Percentiles rank a stretch among this genome's conserved stretches.
Evolutionary conservation across 2,888 invertebrate genomes (phyloP).

Genomic region (Habroteleia sp.): DNA sequence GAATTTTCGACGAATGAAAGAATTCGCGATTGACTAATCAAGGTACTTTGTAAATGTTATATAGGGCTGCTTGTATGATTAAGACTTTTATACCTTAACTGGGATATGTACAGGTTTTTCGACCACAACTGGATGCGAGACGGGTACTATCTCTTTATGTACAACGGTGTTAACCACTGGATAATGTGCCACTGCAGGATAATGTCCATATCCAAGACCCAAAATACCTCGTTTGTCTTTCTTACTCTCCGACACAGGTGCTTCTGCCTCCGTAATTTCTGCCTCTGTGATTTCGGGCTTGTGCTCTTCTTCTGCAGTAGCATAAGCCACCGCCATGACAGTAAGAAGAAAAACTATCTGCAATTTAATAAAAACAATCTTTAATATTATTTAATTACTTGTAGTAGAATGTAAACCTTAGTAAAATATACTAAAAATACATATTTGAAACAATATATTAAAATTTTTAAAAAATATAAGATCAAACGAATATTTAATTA

Average conservation of each 20-base stretch:
- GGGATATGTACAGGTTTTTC: slow-evolving; percentile 82
- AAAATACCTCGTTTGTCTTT: slow-evolving; percentile 80
- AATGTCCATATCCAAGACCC: slow-evolving; percentile 75
- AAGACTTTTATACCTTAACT: slow-evolving; percentile 73
- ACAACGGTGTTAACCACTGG: slow-evolving; percentile 77
- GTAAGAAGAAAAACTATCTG: slow-evolving; percentile 78
- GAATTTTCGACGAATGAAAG: too few species aligned
- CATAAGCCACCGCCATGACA: slow-evolving; percentile 79
- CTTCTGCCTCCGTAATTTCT: slow-evolving; percentile 64
- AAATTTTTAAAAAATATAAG: too few species aligned
- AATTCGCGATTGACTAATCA: too few species aligned
- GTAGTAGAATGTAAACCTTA: too few species aligned
- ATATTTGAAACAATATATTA: too few species aligned
- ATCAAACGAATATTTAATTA: too few species aligned
- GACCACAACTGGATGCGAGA: slow-evolving; percentile 82
- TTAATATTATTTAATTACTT: too few species aligned
- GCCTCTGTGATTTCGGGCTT: slow-evolving; percentile 69
- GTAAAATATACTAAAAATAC: too few species aligned
- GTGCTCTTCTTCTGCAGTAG: slow-evolving; percentile 64
- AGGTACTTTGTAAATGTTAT: too few species aligned
- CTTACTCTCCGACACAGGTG: slow-evolving; percentile 69
- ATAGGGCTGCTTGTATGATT: slow-evolving; percentile 14
- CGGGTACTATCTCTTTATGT: slow-evolving; percentile 82
- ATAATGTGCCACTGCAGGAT: slow-evolving; percentile 66
- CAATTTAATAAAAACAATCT: slow-evolving; percentile 51